Conservation (phyloP, 2,888 invertebrate species). For the Cylindroiulus punctatus region DNA sequence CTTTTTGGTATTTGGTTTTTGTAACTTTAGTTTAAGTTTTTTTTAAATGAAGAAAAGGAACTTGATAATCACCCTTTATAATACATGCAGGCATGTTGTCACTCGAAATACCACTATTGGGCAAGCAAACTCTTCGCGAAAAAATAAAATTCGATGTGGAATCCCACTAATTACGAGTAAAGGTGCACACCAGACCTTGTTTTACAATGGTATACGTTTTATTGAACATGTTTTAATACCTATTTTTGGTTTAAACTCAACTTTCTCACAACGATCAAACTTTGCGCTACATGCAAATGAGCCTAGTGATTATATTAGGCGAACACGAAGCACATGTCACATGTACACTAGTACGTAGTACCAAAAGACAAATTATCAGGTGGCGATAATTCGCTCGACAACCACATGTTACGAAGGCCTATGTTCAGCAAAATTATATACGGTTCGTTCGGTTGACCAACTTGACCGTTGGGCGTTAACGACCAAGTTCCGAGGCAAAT, state of each 20-base stretch:
- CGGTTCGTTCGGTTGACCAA: not conserved
- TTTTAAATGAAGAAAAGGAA: no score
- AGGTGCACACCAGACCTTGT: not conserved
- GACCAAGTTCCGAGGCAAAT: not conserved
- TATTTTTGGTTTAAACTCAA: not conserved
- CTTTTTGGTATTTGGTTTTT: no score
- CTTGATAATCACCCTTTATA: no score
- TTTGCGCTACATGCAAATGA: slow-evolving; percentile 23
- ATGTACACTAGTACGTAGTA: not conserved
- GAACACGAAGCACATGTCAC: slow-evolving; percentile 31
- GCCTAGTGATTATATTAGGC: slow-evolving; percentile 22
- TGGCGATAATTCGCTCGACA: not conserved
- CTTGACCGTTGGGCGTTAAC: not conserved
- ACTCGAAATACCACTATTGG: no score
- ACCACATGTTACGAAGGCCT: not conserved
- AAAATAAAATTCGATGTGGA: not conserved
- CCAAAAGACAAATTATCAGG: not conserved
- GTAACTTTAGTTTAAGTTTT: no score
- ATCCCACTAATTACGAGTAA: slow-evolving; percentile 10
- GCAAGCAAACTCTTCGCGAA: no score
- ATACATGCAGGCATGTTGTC: no score
- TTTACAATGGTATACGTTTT: slow-evolving; percentile 25
- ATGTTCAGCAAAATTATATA: slow-evolving; percentile 14
- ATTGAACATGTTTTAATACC: slow-evolving; percentile 24
- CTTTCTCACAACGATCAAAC: slow-evolving; percentile 22